Evolutionary conservation across 2,113 vertebrate species (phyloP).

Genomic region (Xiphias gladius): DNA sequence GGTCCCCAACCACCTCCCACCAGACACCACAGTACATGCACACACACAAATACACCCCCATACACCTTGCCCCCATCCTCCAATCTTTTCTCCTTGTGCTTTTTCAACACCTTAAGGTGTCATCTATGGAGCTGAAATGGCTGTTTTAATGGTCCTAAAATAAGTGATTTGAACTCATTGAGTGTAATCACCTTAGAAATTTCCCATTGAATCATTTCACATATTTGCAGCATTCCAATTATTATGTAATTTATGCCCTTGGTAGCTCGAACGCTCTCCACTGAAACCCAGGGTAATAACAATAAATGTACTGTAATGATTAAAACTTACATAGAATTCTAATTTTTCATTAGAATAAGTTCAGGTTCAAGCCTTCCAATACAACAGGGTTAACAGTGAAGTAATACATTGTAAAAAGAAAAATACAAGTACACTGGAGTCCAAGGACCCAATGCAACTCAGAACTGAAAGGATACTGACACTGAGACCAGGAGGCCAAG

Average conservation of each 20-base stretch:
- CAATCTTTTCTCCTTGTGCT: not conserved
- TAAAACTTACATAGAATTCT: not conserved
- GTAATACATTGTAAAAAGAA: too few relatives aligned
- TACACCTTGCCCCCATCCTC: not conserved
- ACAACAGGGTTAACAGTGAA: not conserved
- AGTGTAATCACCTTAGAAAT: conserved; percentile 64
- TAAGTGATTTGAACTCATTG: conserved; percentile 66
- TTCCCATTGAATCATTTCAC: conserved; percentile 61
- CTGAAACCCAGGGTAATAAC: conserved; percentile 42
- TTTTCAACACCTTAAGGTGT: conserved; percentile 45
- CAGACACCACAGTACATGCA: not conserved
- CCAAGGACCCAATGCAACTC: too few relatives aligned
- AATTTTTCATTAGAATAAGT: not conserved
- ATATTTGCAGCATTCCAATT: conserved; percentile 63
- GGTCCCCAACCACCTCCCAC: not conserved
- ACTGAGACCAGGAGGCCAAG: too few relatives aligned
- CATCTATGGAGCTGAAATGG: conserved; percentile 42
- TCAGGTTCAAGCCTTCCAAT: not conserved
- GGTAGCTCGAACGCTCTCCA: conserved; percentile 22
- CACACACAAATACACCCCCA: not conserved
- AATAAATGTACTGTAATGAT: conserved; percentile 38
- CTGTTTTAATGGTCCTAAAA: conserved; percentile 60
- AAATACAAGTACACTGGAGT: too few relatives aligned
- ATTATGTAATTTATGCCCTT: conserved; percentile 58
- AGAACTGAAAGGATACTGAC: too few relatives aligned